phyloP scores from a whole-genome alignment of 1,140 invertebrate genomes.

The Agrilus planipennis region DNA sequence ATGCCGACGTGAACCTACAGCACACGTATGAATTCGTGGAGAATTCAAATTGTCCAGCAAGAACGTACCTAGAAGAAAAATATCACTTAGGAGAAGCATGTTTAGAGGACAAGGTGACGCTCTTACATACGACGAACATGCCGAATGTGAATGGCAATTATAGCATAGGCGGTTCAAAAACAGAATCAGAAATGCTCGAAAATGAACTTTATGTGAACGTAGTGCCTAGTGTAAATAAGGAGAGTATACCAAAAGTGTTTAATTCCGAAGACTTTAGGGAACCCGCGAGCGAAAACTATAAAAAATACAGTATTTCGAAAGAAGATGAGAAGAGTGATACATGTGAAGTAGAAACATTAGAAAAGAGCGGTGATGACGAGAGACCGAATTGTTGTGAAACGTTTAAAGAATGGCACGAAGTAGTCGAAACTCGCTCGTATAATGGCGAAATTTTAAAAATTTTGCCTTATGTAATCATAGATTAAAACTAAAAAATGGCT shows the following conservation, averaged over 20 bases:
- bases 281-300: slow-evolving; percentile 25
- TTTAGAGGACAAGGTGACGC: slow-evolving; percentile 13
- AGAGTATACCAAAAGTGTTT: slow-evolving; percentile 21
- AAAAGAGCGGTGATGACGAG: slow-evolving; percentile 4
- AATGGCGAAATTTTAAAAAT: slow-evolving; percentile 65
- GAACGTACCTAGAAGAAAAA: slow-evolving; percentile 18
- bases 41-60: slow-evolving; percentile 24
- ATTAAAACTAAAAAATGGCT: slow-evolving; percentile 40
- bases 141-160: slow-evolving; percentile 30
- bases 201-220: slow-evolving; percentile 27
- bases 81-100: slow-evolving; percentile 17
- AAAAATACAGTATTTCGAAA: slow-evolving; percentile 33
- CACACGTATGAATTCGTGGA: slow-evolving; percentile 14
- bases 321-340: slow-evolving; percentile 1
- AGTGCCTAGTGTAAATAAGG: slow-evolving; percentile 33
- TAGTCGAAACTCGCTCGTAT: slow-evolving; percentile 52
- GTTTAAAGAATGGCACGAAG: slow-evolving; percentile 78
- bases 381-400: slow-evolving; percentile 15
- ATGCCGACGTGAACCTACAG: slow-evolving; percentile 8
- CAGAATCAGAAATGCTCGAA: slow-evolving; percentile 10
- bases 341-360: background rate
- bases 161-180: slow-evolving; percentile 13
- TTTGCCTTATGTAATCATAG: slow-evolving; percentile 87
- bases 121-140: slow-evolving; percentile 18
- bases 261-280: slow-evolving; percentile 2